Base-by-base conservation (phyloP, 2,113 vertebrate genomes). In the Mugil cephalus region DNA sequence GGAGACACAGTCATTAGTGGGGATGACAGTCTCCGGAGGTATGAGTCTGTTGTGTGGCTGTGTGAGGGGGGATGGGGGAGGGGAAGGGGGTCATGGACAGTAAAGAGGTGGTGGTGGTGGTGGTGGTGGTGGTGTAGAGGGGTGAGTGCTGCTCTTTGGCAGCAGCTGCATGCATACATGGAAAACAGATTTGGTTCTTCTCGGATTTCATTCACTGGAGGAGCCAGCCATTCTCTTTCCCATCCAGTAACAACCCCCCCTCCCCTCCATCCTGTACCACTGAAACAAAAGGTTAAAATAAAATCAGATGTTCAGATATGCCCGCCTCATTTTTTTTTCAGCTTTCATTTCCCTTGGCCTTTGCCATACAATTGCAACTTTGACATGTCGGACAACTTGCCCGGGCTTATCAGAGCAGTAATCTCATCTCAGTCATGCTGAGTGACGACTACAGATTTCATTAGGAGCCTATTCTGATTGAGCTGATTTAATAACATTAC, bases 131-230 rank as follows among this genome's bases (percentile, higher is more conserved):
- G n/a, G n/a, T n/a, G n/a, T n/a, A 45, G 83, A 43, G 60, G 62
- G 77, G 68, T 43, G 66, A 72, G 71, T 69, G 46, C 77, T 80
- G 74, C 79, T 82, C 83, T 81, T 87, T 90, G 89, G 88, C 81
- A 86, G 86, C 90, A 91, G 91, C 90, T 93, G 91, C 89, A 42
- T 64, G 83, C 87, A 85, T 91, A 89, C 90, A 91, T 92, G 88
- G 89, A 91, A 92, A 92, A 91, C 85, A 91, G 88, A 91, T 93
- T 92, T 91, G 90, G 70, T 91, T 87, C 77, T 55, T 82, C 90
- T 93, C 87, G 51, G 78, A 87, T 93, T 93, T 94, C 92, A 91
- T 88, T 84, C 85, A 88, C 77, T 47, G 40, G 83, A 83, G 79
- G 73, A 89, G 83, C 79, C 87, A 84, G 78, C 76, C 82, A 68